phyloP scores from a whole-genome alignment of 2,888 invertebrate species.

The Idaea biselata region DNA sequence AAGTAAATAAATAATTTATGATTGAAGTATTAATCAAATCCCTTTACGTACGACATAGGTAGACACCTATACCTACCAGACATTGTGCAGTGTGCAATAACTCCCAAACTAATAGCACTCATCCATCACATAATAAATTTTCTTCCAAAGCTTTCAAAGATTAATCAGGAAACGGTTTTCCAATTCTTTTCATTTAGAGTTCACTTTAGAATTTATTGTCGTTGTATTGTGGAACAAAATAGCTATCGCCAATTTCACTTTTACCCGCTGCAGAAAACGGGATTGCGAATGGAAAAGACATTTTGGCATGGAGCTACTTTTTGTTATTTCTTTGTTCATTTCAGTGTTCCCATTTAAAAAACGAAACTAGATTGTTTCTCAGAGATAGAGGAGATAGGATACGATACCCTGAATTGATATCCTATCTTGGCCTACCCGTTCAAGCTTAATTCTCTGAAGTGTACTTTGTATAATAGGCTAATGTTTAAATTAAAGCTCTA shows the following conservation, averaged over 20 bases:
- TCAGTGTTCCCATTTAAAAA: not conserved
- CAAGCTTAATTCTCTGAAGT: not conserved
- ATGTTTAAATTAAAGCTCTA: not conserved
- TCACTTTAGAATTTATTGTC: slow-evolving; percentile 23
- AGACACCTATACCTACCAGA: not conserved
- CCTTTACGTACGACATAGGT: too few species aligned
- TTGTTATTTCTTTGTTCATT: slow-evolving; percentile 21
- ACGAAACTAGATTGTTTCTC: not conserved
- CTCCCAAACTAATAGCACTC: not conserved
- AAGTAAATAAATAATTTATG: too few species aligned
- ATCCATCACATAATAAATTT: slow-evolving; percentile 17
- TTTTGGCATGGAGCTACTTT: slow-evolving; percentile 18
- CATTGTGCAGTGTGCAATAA: not conserved
- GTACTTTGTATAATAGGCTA: not conserved
- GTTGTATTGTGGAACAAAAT: slow-evolving; percentile 17
- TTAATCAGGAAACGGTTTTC: not conserved
- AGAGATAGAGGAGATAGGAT: not conserved
- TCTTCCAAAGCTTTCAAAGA: slow-evolving; percentile 19
- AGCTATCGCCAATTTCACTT: slow-evolving; percentile 16
- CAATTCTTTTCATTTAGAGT: slow-evolving; percentile 12
- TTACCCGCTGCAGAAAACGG: slow-evolving; percentile 16
- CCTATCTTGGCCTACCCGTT: not conserved
- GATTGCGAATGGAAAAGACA: slow-evolving; percentile 24
- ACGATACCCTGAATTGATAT: not conserved
- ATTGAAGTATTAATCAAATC: too few species aligned